These are phyloP conservation scores for Cantharis flavilabris DNA, from an alignment of 2,888 invertebrate species.

Conservation along the genomic window DNA sequence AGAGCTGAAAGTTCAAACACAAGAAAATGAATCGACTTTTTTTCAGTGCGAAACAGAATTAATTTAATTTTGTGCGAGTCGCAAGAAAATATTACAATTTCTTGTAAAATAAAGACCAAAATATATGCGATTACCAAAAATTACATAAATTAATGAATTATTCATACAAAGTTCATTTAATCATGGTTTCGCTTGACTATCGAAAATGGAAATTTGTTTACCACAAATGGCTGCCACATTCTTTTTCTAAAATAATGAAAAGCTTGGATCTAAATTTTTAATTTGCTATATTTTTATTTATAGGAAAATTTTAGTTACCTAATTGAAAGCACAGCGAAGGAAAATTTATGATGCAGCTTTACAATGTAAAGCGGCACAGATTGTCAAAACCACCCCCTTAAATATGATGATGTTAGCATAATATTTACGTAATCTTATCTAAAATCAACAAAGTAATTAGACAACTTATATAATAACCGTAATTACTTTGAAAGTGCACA, in stretches of 20 bases:
- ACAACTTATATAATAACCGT: constrained; percentile 23
- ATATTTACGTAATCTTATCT: constrained; percentile 23
- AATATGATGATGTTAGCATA: constrained; percentile 12
- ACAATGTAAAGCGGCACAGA: neutral
- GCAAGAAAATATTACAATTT: neutral
- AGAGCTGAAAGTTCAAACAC: neutral
- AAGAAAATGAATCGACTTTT: neutral
- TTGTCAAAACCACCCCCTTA: constrained; percentile 1
- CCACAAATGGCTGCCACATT: neutral
- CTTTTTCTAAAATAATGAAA: neutral
- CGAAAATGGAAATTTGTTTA: neutral
- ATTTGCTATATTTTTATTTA: neutral
- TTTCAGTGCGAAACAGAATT: neutral
- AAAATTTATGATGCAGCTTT: neutral
- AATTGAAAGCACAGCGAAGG: too few species aligned
- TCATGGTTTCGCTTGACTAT: neutral
- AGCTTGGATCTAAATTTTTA: neutral
- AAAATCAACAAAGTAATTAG: constrained; percentile 24
- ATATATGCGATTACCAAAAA: neutral
- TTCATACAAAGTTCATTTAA: neutral
- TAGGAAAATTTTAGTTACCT: neutral
- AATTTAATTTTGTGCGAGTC: neutral
- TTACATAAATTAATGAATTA: neutral
- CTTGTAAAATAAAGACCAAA: neutral
- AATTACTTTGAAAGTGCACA: constrained; percentile 22